Percentiles rank a stretch among this genome's conserved stretches.
These are phyloP conservation scores for rat (Rattus norvegicus) DNA, from an alignment of 2,113 vertebrate genomes.

Conservation along the genomic window DNA sequence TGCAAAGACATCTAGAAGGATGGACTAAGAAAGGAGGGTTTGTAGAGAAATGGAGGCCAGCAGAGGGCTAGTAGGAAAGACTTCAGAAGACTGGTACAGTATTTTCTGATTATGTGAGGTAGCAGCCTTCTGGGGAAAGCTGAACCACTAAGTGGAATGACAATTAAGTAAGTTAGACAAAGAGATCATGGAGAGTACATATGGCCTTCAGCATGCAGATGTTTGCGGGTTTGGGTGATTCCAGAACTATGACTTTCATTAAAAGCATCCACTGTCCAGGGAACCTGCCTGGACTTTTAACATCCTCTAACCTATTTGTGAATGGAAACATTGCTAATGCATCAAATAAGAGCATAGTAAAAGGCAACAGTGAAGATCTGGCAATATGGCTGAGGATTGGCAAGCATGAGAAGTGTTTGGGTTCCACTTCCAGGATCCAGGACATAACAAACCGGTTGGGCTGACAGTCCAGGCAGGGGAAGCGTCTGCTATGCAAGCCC, in stretches of 20 bases:
- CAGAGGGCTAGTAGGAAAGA: not conserved
- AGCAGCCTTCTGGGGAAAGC: not conserved
- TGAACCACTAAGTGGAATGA: not conserved
- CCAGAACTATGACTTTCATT: not conserved
- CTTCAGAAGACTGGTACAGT: not conserved
- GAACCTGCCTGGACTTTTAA: not conserved
- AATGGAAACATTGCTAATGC: not conserved
- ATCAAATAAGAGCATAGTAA: not conserved
- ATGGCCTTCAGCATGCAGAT: not conserved
- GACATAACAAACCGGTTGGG: not conserved
- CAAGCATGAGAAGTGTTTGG: not conserved
- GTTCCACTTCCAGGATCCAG: not conserved
- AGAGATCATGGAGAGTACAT: too few relatives aligned
- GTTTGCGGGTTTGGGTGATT: too few relatives aligned
- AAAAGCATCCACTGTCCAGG: not conserved
- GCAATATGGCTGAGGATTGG: not conserved
- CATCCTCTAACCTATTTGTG: not conserved
- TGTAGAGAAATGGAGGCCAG: not conserved
- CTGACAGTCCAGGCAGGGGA: not conserved
- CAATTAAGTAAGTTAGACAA: fast-evolving
- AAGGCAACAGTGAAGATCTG: not conserved
- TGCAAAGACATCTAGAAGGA: too few relatives aligned
- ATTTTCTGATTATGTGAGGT: not conserved
- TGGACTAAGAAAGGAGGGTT: too few relatives aligned
- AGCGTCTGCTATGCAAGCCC: not conserved